Evolutionary conservation across 2,113 vertebrate genomes (phyloP).

Genomic region (Azemiops feae): DNA sequence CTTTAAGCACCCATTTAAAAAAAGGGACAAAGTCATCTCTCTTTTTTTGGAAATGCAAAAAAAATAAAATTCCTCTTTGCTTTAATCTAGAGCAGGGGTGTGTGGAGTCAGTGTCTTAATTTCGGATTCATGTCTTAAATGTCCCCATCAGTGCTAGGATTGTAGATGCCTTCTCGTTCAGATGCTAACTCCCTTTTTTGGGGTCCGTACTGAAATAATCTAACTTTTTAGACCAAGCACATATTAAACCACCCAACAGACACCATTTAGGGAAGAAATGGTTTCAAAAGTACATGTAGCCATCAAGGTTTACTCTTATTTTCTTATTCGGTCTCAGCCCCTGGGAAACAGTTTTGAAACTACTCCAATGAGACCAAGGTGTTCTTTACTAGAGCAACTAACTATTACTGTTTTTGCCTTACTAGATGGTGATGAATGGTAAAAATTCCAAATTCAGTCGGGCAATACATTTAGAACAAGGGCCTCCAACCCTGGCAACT

Average conservation of each 20-base stretch:
- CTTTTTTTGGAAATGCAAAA: background rate
- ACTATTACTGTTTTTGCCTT: background rate
- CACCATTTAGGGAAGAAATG: background rate
- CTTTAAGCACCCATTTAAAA: background rate
- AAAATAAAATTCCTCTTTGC: background rate
- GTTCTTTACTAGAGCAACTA: background rate
- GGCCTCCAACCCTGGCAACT: too few species aligned
- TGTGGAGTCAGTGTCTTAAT: background rate
- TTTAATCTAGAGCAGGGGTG: background rate
- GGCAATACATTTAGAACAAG: background rate
- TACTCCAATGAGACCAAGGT: background rate
- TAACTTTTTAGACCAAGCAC: background rate
- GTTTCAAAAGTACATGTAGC: background rate
- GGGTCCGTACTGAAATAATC: too few species aligned
- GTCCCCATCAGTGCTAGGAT: background rate
- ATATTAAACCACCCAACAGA: background rate
- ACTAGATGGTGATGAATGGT: background rate
- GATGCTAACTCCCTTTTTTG: background rate
- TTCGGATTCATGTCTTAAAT: background rate
- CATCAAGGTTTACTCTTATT: background rate
- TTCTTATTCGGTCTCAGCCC: background rate
- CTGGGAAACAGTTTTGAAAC: background rate
- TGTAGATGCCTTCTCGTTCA: background rate
- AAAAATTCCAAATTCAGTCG: background rate
- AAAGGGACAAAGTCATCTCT: background rate